Evolutionary conservation across 2,888 invertebrate species (phyloP), one percentile per base, ranked within the genome.

Genomic region (Bhutanitis thaidina): DNA sequence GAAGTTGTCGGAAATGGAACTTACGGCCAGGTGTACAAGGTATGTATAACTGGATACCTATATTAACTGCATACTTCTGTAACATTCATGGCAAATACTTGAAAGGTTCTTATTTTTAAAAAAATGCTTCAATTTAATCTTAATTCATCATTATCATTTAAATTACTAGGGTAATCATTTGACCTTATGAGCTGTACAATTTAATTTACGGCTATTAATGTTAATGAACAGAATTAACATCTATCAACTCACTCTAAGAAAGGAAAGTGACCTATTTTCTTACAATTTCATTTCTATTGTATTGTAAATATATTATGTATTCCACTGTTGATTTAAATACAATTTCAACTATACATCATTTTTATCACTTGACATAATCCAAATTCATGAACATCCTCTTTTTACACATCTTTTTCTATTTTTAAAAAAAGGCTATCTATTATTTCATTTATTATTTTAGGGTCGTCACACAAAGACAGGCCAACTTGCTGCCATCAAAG

Each of bases 1-100:
- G 99, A 99, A 93, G 99, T 99, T 57, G 99, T 99, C 63, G 99
- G 99, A 80, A 99, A 99, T 96, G 99, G 99, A 77, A 99, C 99
- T 49, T 99, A 99, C 90, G 99, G 99, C 65, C 99, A 99, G 92
- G 99, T 99, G 53, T 99, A 99, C 89, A 99, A 99, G 95, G 98
- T 98, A 83, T 47, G 41, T 52, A 43, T 32, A 27, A 27, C 7
- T 1, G 8, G 7, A 27, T 27, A 20, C 20, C 20, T 20, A 5
- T n/a, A n/a, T n/a, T n/a, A n/a, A n/a, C n/a, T n/a, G n/a, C n/a
- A n/a, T n/a, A n/a, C n/a, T n/a, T n/a, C n/a, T n/a, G n/a, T n/a
- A n/a, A n/a, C n/a, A n/a, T n/a, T n/a, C n/a, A n/a, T n/a, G n/a
- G n/a, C n/a, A n/a, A n/a, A n/a, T n/a, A 20, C 5, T 20, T 2